A percentile compares a stretch with the other conserved stretches of the same genome.
Evolutionary conservation across 2,797 vertebrate species (phyloP).

Genomic region (Ceryle rudis): DNA sequence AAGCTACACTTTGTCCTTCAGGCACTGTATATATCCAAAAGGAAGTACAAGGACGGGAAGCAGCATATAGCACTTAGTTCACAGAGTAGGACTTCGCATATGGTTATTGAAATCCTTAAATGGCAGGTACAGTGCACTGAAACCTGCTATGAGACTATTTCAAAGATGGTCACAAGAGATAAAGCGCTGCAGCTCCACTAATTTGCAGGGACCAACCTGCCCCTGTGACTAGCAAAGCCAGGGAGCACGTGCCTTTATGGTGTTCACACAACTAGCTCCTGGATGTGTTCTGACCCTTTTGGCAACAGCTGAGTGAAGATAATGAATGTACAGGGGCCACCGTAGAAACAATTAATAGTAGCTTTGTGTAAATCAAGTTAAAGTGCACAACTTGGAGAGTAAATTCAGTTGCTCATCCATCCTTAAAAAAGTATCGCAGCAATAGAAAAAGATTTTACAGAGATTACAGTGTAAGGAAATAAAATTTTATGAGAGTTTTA

Average conservation of each 20-base stretch:
- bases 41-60: background rate
- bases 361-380: background rate
- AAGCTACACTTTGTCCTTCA: background rate
- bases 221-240: background rate
- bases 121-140: background rate
- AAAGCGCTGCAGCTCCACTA: background rate
- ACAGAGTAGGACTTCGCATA: background rate
- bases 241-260: background rate
- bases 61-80: background rate
- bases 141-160: background rate
- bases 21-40: background rate
- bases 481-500: background rate
- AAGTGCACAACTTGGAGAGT: background rate
- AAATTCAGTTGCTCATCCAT: background rate
- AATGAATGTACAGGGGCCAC: background rate
- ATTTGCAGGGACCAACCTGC: background rate
- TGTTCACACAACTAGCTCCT: background rate
- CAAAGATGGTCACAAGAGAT: background rate
- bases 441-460: background rate
- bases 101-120: background rate
- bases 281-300: background rate
- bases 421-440: background rate
- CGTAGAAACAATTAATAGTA: background rate
- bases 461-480: background rate
- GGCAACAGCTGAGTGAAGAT: background rate